Base-by-base conservation (phyloP, 1,140 invertebrate species). In the Pseudobourletiella spinata region DNA sequence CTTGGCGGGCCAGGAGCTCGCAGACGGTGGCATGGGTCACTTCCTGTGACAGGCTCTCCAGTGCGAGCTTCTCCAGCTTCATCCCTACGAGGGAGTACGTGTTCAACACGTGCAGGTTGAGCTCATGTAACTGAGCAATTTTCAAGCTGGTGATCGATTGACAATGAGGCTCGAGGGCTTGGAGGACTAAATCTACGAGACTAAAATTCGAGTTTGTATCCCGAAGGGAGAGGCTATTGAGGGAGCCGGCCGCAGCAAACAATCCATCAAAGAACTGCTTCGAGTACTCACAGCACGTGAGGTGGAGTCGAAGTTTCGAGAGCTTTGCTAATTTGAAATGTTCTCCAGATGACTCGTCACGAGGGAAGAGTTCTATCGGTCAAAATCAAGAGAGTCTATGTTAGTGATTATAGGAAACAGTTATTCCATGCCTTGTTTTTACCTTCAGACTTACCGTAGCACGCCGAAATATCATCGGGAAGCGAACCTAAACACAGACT, bases 31-130 rank as follows among this genome's bases (percentile, higher is more conserved):
- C 6, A 35, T 55, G 52, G 4, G 22, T 32, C 2, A 55, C 52
- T 32, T 55, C 52, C 18, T 8, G 11, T 18, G 52, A 55, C 32
- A 55, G 22, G 25, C 29, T 55, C 39, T 55, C 52, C 25, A 55
- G 20, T 18, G 11, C n/a, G 18, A 55, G 20, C 6, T 32, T 35
- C 25, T 55, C 22, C 11, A 55, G 20, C 11, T 11, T 35, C 52
- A 55, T 55, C 22, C 52, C 52, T 11, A n/a, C n/a, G 3, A 18
- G 16, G 3, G 52, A 29, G 25, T 6, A 55, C 3, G 11, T 11
- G 39, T 55, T 55, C 22, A 55, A 55, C 4, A 55, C 8, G 11
- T 35, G 30, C 39, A 55, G 30, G 39, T 35, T 32, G 3, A 20
- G 3, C 22, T 55, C 52, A 39, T 24, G 8, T 2, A 55, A 24